Conservation (phyloP, 2,113 vertebrate species). For the Albula glossodonta region DNA sequence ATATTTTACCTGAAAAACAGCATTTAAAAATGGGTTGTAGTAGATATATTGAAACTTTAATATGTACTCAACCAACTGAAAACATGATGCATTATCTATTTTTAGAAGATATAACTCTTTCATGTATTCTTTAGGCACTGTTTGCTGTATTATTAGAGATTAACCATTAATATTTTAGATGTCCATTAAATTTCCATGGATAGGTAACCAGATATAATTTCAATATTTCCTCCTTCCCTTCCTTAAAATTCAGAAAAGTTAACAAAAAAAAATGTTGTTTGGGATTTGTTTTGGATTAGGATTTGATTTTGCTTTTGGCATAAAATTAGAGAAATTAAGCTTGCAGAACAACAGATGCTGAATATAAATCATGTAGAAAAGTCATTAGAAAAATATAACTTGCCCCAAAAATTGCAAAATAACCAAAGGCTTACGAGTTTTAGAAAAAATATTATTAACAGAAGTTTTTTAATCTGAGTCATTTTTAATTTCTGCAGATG, state of each 20-base stretch:
- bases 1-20: too few species aligned
- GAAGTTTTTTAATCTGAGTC: conserved; percentile 6
- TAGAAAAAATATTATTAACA: conserved; percentile 9
- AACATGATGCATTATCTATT: too few species aligned
- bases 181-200: conserved; percentile 51
- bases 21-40: too few species aligned
- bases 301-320: conserved; percentile 50
- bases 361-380: conserved; percentile 64
- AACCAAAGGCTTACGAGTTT: conserved; percentile 11
- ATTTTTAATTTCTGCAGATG: conserved; percentile 7
- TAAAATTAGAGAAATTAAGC: conserved; percentile 48
- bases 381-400: conserved; percentile 62
- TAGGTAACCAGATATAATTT: conserved; percentile 43
- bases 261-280: neutral
- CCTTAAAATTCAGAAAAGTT: conserved; percentile 30
- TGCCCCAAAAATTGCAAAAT: conserved; percentile 52
- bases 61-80: too few species aligned
- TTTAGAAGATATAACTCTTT: conserved; percentile 38
- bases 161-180: conserved; percentile 32
- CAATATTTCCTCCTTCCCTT: neutral
- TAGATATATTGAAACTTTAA: too few species aligned
- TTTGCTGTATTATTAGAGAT: conserved; percentile 17
- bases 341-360: conserved; percentile 62
- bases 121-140: conserved; percentile 33
- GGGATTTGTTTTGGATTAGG: neutral